Conservation (phyloP, 2,888 invertebrate genomes). For the Drosophila aldrichi region DNA sequence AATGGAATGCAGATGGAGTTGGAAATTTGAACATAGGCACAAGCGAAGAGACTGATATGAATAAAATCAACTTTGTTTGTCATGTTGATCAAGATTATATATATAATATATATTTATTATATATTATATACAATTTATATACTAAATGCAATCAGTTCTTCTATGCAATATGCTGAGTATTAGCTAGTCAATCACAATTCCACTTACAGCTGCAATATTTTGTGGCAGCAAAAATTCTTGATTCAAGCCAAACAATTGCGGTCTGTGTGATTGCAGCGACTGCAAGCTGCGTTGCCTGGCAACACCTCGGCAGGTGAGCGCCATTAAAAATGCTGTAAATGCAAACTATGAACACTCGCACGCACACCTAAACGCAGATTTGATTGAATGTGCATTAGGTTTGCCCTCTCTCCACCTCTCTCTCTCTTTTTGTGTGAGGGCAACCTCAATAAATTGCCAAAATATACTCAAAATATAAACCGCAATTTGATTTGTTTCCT, state of each 20-base stretch:
- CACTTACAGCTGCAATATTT: not conserved
- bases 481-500: constrained; percentile 53
- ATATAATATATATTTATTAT: too few relatives aligned
- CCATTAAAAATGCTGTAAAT: constrained; percentile 14
- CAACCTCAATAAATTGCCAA: constrained; percentile 39
- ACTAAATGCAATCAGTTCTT: not conserved
- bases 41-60: too few relatives aligned
- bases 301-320: constrained; percentile 27
- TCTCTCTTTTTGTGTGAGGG: not conserved
- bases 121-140: not conserved
- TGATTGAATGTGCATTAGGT: constrained; percentile 44
- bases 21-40: too few relatives aligned
- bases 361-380: not conserved
- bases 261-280: constrained; percentile 7
- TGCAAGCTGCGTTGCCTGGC: constrained; percentile 3
- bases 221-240: constrained; percentile 16
- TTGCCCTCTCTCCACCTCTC: not conserved
- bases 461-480: constrained; percentile 34
- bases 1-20: too few relatives aligned
- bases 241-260: constrained; percentile 22
- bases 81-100: too few relatives aligned
- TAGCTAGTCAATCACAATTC: not conserved
- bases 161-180: not conserved
- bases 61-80: too few relatives aligned
- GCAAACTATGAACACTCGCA: not conserved